phyloP scores from a whole-genome alignment of 92 coral and sea anemone genomes.

The Siderastrea radians region DNA sequence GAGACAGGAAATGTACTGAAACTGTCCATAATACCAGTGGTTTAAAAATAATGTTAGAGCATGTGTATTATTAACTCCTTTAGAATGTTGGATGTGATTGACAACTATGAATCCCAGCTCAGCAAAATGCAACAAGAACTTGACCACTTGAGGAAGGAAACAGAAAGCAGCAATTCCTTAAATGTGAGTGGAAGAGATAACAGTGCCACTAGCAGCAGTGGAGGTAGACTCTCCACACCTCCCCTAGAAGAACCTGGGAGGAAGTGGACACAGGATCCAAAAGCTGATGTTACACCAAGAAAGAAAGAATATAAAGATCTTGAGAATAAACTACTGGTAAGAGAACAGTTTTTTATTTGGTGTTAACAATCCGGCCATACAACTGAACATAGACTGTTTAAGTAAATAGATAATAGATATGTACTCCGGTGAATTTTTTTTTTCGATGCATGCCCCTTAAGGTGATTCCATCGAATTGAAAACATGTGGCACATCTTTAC shows the following conservation, averaged over 20 bases:
- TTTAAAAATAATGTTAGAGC: neutral
- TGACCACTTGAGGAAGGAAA: slow-evolving; percentile 68
- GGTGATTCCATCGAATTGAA: no score
- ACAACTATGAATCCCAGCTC: slow-evolving; percentile 75
- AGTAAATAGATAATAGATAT: neutral
- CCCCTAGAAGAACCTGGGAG: slow-evolving; percentile 67
- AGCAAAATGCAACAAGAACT: slow-evolving; percentile 68
- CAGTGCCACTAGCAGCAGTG: neutral
- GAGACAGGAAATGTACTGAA: neutral
- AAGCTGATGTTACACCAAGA: slow-evolving; percentile 26
- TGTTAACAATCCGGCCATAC: neutral
- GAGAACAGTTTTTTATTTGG: neutral
- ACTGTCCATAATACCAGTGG: neutral
- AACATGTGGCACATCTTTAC: no score
- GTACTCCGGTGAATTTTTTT: no score
- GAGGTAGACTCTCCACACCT: neutral
- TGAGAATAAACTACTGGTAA: slow-evolving; percentile 64
- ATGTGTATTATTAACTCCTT: neutral
- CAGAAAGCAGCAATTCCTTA: slow-evolving; percentile 63
- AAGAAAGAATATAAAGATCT: slow-evolving; percentile 35
- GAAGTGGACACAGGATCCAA: slow-evolving; percentile 57
- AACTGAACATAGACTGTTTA: neutral
- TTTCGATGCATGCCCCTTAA: no score
- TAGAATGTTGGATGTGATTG: slow-evolving; percentile 75
- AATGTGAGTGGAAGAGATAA: slow-evolving; percentile 54